Base-by-base conservation (phyloP, 2,113 vertebrate genomes). In the Cephalopterus ornatus region DNA sequence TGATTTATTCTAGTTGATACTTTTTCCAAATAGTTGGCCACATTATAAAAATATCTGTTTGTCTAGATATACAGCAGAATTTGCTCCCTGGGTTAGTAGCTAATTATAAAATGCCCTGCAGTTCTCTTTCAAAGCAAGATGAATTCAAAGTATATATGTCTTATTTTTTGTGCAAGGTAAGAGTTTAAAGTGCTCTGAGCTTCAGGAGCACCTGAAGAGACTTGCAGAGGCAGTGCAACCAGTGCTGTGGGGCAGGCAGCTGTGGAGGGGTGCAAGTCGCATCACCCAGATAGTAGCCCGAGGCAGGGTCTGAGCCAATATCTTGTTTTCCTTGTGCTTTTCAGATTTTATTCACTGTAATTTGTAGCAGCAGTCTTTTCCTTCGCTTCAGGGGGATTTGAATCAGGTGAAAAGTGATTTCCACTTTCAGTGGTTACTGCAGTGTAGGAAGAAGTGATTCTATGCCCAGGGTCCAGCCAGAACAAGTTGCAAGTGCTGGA, bases 81-180 rank as follows among this genome's bases (percentile, higher is more conserved):
- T 91, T 63, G 32, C 56, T 91, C 32, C 32, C n/a, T 78, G 62
- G 37, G 37, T 78, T 86, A 50, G 85, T 22, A 94, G 73, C 76
- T 87, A 93, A 94, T 93, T 93, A 87, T 79, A 93, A 93, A 94
- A 76, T 89, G 53, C n/a, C 88, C 83, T 85, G 86, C 62, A 75
- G 92, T 70, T 92, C 41, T 89, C 20, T 85, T 94, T 92, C 79
- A 82, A 89, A 93, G 78, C 46, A 83, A 53, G 56, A 87, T 49
- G 37, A 87, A 56, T 91, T 92, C 82, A 42, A 89, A 91, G 70
- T 63, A 56, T 72, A 16, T 56, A 17, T 67, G 37, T 74, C 33
- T 84, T 39, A 4, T 14, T 46, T 95, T 86, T 75, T 55, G 42
- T 53, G 12, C 49, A 72, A 42, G 49, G 44, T 63, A 80, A 61